Base-by-base conservation (phyloP, 2,797 vertebrate genomes). In the Pagetopsis macropterus region DNA sequence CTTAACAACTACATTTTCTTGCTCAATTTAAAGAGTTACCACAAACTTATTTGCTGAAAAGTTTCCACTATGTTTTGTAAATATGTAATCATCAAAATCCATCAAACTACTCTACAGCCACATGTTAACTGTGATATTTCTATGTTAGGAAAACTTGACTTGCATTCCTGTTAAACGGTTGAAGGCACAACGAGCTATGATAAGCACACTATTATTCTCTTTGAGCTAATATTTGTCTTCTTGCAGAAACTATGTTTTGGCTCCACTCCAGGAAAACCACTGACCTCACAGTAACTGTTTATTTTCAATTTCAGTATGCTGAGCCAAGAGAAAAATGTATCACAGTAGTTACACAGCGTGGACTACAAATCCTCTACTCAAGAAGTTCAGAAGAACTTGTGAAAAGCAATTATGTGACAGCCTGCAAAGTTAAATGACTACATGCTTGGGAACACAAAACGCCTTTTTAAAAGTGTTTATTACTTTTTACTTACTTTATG, bases 151-250 rank as follows among this genome's bases (percentile, higher is more conserved):
- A n/a, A 11, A 10, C 12, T 40, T 27, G 13, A 56, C 64, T 59
- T 61, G 3, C 17, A 63, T 64, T 75, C 21, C 12, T 9, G 16
- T 40, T 67, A 10, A 50, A 9, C 63, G 50, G 9, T 41, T 23
- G 61, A 68, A 10, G 64, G 44, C 33, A 55, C 61, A 68, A 49
- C 21, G 19, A 43, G 58, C 43, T 67, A 21, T 19, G 67, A 72
- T 74, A 46, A 71, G 14, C 52, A 37, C 48, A 65, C n/a, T 51
- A 4, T 64, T 78, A 40, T 3, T 62, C 23, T 60, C 15, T 69
- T 51, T 41, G 31, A 51, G 46, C 50, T 55, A 69, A 82, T 82
- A 79, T 82, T 71, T 75, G 40, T 69, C 52, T 59, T 80, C 21
- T 44, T 23, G 65, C 55, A 76, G 79, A 48, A 71, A 56, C 48